A percentile compares a stretch with the other conserved stretches of the same genome.
Evolutionary conservation across 2,888 invertebrate genomes (phyloP).

Genomic region (Tanypteryx hageni): DNA sequence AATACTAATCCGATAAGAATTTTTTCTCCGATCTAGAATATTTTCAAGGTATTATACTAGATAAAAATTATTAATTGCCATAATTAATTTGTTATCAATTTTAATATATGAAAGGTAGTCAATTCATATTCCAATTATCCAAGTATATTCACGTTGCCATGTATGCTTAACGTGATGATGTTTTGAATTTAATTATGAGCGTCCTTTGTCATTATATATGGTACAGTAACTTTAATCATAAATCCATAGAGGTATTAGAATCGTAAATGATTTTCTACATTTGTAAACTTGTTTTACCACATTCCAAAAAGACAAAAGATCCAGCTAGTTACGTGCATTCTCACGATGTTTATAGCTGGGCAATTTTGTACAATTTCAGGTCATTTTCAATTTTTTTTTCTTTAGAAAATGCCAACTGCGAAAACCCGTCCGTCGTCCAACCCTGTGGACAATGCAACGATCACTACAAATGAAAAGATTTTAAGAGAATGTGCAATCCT

Average conservation of each 20-base stretch:
- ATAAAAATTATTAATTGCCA: background rate
- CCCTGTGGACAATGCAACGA: slow-evolving; percentile 71
- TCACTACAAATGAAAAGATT: slow-evolving; percentile 76
- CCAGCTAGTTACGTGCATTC: no score
- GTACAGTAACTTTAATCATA: background rate
- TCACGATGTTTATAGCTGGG: no score
- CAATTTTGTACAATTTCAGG: background rate
- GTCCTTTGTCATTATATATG: background rate
- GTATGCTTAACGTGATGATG: background rate
- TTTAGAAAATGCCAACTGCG: slow-evolving; percentile 55
- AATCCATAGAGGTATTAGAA: background rate
- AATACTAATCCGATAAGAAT: background rate
- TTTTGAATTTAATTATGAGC: background rate
- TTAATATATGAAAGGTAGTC: background rate
- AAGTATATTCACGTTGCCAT: background rate
- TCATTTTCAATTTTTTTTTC: background rate
- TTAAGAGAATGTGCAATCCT: slow-evolving; percentile 76
- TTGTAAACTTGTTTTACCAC: background rate
- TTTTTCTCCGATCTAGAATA: background rate
- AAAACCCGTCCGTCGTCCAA: slow-evolving; percentile 69
- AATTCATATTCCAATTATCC: background rate
- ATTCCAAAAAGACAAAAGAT: background rate
- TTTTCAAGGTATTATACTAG: background rate
- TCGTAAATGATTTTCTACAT: background rate
- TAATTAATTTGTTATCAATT: background rate